phyloP scores from a whole-genome alignment of 2,888 invertebrate genomes.

The Hydroisotoma schaefferi region DNA sequence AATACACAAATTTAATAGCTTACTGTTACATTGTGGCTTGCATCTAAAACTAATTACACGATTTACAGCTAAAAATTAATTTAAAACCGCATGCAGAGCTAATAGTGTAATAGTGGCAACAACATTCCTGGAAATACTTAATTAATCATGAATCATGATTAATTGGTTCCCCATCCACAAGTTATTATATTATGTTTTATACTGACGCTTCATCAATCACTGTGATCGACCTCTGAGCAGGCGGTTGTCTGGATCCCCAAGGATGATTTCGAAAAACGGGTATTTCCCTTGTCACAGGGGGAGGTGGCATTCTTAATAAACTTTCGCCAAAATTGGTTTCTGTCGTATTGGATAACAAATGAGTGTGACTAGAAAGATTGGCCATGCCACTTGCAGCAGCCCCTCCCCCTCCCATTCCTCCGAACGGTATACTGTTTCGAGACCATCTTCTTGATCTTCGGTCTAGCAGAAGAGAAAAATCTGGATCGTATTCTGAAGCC shows the following conservation, averaged over 20 bases:
- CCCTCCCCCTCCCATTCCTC: conserved; percentile 26
- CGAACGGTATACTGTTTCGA: conserved; percentile 51
- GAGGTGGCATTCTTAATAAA: conserved; percentile 8
- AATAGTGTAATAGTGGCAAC: too few relatives aligned
- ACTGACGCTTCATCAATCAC: conserved; percentile 42
- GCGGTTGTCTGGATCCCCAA: conserved; percentile 30
- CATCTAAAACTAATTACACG: too few relatives aligned
- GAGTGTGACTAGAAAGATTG: conserved; percentile 35
- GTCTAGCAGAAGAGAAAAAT: conserved; percentile 71
- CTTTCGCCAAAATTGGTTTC: conserved; percentile 2
- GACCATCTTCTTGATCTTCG: conserved; percentile 70
- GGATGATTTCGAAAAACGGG: conserved; percentile 41
- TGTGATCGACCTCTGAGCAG: conserved; percentile 38
- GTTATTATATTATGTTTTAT: conserved; percentile 7
- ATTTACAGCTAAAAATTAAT: neutral
- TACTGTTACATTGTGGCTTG: too few relatives aligned
- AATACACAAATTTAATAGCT: too few relatives aligned
- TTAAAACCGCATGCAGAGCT: too few relatives aligned
- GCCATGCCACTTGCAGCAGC: conserved; percentile 30
- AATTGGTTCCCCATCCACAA: neutral
- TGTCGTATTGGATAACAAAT: conserved; percentile 10
- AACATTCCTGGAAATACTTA: too few relatives aligned
- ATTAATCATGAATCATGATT: too few relatives aligned
- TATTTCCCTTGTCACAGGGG: conserved; percentile 30
- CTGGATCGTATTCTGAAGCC: conserved; percentile 55